phyloP scores from a whole-genome alignment of 2,113 vertebrate genomes.

The Paedocypris sp. region DNA sequence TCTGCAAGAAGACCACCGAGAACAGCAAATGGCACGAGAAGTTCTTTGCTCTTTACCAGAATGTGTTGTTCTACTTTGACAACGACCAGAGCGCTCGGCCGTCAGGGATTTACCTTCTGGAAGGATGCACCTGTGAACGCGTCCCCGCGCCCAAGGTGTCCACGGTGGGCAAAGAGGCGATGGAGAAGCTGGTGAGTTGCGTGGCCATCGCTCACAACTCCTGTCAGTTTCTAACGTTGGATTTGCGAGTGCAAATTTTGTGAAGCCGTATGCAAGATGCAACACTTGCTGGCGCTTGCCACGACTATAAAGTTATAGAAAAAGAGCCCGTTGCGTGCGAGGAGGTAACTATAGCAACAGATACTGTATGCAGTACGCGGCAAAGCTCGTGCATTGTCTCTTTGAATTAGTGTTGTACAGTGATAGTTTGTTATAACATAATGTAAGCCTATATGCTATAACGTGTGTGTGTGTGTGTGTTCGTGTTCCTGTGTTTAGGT shows the following conservation, averaged over 20 bases:
- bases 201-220: no score
- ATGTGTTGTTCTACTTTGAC: slow-evolving; percentile 95
- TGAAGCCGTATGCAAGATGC: no score
- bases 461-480: no score
- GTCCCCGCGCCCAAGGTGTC: slow-evolving; percentile 73
- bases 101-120: slow-evolving; percentile 90
- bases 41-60: slow-evolving; percentile 93
- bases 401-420: no score
- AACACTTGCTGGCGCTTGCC: no score
- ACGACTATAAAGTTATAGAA: no score
- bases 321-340: not conserved
- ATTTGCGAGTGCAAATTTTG: no score
- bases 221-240: no score
- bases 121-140: slow-evolving; percentile 91
- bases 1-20: slow-evolving; percentile 88
- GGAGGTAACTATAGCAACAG: slow-evolving; percentile 4
- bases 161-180: slow-evolving; percentile 67
- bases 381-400: not conserved
- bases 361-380: no score
- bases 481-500: no score
- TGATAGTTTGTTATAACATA: no score
- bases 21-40: slow-evolving; percentile 95
- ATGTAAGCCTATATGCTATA: no score
- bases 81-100: slow-evolving; percentile 86
- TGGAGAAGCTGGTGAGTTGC: slow-evolving; percentile 89